Evolutionary conservation across 2,113 vertebrate genomes (phyloP).

Genomic region (Himantopus leucocephalus): DNA sequence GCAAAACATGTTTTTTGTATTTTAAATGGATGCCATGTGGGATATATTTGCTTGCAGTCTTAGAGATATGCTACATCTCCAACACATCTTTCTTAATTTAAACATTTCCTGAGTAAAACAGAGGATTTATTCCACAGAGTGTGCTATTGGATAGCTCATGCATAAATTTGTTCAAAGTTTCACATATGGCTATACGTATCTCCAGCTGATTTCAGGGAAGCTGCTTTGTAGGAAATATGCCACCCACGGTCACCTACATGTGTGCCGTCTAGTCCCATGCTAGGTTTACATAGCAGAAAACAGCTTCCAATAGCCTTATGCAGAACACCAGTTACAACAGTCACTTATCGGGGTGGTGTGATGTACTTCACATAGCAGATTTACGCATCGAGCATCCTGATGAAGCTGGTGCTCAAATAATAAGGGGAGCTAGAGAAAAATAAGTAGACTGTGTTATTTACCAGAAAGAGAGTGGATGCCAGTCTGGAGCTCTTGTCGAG

Average conservation of each 20-base stretch:
- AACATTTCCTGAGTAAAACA: neutral
- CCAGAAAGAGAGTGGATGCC: neutral
- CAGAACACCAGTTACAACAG: neutral
- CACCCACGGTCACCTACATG: neutral
- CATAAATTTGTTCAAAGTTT: neutral
- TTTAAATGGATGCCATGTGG: neutral
- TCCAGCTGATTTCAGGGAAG: slow-evolving; percentile 14
- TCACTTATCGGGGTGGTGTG: neutral
- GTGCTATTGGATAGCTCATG: neutral
- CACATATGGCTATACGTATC: neutral
- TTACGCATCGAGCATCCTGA: neutral
- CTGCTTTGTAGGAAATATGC: neutral
- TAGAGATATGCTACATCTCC: neutral
- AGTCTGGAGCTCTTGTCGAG: neutral
- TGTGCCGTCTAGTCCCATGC: neutral
- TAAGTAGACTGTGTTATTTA: neutral
- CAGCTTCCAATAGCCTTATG: neutral
- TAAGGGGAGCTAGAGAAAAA: neutral
- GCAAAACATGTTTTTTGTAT: neutral
- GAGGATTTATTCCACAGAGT: slow-evolving; percentile 24
- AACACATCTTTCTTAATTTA: slow-evolving; percentile 1
- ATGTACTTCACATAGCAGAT: neutral
- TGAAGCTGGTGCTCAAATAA: neutral
- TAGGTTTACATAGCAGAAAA: neutral
- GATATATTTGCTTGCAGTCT: neutral